Percentiles rank a stretch among this genome's conserved stretches.
Evolutionary conservation across 2,797 vertebrate genomes (phyloP).

Genomic region (Sebastes dallii): DNA sequence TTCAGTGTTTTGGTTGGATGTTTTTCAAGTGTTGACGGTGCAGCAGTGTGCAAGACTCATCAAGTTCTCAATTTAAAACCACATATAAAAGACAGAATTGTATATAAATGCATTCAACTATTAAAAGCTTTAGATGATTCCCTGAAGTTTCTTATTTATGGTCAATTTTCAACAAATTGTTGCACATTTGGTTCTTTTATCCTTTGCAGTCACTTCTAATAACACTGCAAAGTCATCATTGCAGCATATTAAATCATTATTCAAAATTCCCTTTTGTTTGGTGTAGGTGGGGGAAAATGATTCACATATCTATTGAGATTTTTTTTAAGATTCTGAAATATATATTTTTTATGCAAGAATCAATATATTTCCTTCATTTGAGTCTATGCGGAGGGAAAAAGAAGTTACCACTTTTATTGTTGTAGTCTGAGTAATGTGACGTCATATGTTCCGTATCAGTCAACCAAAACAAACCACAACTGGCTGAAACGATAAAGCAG

Average conservation of each 20-base stretch:
- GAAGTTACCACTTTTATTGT: too few relatives aligned
- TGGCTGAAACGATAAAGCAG: too few relatives aligned
- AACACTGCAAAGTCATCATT: neutral
- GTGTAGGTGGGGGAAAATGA: neutral
- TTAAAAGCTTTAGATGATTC: neutral
- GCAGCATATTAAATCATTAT: fast-evolving
- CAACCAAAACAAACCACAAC: too few relatives aligned
- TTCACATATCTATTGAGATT: too few relatives aligned
- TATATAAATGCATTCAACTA: neutral
- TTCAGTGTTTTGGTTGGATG: neutral
- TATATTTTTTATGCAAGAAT: too few relatives aligned
- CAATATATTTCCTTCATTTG: too few relatives aligned
- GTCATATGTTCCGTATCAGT: too few relatives aligned
- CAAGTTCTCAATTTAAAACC: neutral
- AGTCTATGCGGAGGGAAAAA: too few relatives aligned
- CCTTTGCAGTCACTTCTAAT: neutral
- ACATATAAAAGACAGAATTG: neutral
- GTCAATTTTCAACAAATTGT: neutral
- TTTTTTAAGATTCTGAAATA: too few relatives aligned
- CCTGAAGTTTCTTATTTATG: fast-evolving
- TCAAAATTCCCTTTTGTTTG: neutral
- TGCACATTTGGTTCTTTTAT: neutral
- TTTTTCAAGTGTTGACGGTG: neutral
- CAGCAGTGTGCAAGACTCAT: neutral
- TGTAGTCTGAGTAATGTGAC: too few relatives aligned